These are phyloP conservation scores for Griposia aprilina DNA, from an alignment of 2,888 invertebrate genomes.

Conservation along the genomic window DNA sequence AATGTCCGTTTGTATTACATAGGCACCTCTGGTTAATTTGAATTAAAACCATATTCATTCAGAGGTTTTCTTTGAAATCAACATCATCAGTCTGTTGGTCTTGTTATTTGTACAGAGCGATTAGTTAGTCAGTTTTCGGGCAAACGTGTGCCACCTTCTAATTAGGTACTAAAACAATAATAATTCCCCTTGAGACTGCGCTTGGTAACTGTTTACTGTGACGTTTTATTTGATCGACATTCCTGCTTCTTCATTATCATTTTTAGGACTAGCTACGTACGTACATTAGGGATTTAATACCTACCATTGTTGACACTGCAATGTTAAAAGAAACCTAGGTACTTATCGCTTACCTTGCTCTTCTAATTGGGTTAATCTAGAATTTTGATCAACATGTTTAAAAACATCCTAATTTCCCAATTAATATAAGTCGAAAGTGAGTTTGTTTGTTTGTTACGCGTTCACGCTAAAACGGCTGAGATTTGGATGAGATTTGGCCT, in stretches of 20 bases:
- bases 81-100: background rate
- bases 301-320: no score
- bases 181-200: no score
- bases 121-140: background rate
- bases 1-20: background rate
- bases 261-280: background rate
- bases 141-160: background rate
- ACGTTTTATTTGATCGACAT: background rate
- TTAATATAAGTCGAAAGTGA: no score
- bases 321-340: background rate
- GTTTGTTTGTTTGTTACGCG: no score
- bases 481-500: no score
- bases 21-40: background rate
- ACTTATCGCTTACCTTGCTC: background rate
- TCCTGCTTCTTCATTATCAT: background rate
- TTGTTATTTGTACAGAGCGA: background rate
- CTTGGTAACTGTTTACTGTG: background rate
- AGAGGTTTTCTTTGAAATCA: background rate
- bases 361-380: background rate
- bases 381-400: background rate
- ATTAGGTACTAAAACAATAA: background rate
- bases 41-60: background rate
- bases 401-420: background rate
- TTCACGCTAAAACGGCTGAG: no score
- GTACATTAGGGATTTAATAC: no score